Conservation (phyloP, 2,888 invertebrate species). For the Andrena haemorrhoa region DNA sequence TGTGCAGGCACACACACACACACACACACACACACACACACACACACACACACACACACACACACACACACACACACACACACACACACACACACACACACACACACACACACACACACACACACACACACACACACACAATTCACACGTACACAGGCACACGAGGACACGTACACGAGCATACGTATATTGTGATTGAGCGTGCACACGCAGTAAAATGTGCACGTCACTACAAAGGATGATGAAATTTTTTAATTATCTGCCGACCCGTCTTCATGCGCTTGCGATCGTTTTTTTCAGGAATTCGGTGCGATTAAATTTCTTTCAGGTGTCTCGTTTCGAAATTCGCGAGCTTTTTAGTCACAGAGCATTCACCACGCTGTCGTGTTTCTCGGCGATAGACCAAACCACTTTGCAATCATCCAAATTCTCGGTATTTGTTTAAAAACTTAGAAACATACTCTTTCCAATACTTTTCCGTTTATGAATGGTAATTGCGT, state of each 20-base stretch:
- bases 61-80: conserved; percentile 16
- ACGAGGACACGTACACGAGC: conserved; percentile 44
- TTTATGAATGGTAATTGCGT: neutral
- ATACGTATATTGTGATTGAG: conserved; percentile 68
- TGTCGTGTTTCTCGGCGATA: neutral
- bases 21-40: conserved; percentile 2
- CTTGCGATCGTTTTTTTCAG: conserved; percentile 32
- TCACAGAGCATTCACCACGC: neutral
- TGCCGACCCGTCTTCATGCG: conserved; percentile 55
- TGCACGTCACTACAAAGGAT: conserved; percentile 66
- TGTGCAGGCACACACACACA: conserved; percentile 49
- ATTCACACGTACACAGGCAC: conserved; percentile 4
- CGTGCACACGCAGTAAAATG: conserved; percentile 58
- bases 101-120: conserved; percentile 31
- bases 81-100: neutral
- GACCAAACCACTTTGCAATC: no score
- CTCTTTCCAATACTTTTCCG: no score
- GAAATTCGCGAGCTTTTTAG: neutral
- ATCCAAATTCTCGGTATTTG: no score
- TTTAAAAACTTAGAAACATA: neutral
- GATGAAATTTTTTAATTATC: conserved; percentile 64
- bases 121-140: neutral
- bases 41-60: conserved; percentile 33
- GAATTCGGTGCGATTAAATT: neutral
- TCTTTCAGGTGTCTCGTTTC: neutral